Evolutionary conservation across 2,888 invertebrate genomes (phyloP).

Genomic region (Resseliella maxima): DNA sequence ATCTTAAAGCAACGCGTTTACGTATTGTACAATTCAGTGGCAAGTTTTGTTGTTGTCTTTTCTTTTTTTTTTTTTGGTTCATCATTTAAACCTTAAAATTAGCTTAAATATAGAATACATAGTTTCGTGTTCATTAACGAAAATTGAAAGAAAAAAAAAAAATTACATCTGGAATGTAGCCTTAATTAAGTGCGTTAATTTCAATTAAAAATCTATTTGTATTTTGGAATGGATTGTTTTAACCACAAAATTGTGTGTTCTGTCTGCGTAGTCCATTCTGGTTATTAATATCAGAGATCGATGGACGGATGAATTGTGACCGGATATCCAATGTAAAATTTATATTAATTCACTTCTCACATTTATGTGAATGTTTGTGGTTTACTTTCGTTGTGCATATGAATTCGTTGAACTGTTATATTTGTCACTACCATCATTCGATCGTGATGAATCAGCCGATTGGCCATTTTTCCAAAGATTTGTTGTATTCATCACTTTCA

Average conservation of each 20-base stretch:
- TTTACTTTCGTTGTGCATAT: not conserved
- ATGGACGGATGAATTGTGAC: no score
- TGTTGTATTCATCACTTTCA: constrained; percentile 64
- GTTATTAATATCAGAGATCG: no score
- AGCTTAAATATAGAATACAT: not conserved
- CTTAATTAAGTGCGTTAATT: not conserved
- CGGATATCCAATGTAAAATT: no score
- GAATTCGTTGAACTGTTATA: not conserved
- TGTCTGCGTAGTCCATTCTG: no score
- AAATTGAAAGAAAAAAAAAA: not conserved
- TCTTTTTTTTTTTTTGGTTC: not conserved
- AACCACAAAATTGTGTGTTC: no score
- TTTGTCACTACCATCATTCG: not conserved
- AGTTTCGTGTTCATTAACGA: not conserved
- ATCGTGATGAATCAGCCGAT: not conserved
- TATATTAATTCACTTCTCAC: no score
- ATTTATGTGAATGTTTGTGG: not conserved
- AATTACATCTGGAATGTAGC: not conserved
- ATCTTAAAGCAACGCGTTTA: not conserved
- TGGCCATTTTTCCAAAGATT: constrained; percentile 58
- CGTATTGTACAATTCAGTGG: not conserved
- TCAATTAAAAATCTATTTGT: no score
- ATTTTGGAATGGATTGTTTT: no score
- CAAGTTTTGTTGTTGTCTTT: not conserved
- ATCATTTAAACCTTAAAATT: not conserved